Conservation (phyloP, 2,888 invertebrate species). For the Chloroclysta siterata region DNA sequence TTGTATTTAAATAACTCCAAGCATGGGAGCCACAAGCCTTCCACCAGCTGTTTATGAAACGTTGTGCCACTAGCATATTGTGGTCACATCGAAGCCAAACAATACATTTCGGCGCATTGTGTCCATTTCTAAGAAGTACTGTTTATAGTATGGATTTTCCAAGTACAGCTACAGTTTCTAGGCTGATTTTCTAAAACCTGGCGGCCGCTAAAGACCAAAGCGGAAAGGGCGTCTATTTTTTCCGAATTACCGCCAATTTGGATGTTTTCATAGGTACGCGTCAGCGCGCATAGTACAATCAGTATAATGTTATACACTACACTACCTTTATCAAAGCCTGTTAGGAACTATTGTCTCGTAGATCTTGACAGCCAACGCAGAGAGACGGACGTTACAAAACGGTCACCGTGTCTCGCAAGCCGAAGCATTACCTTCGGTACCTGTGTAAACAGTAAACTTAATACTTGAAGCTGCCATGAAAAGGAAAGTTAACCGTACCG, state of each 20-base stretch:
- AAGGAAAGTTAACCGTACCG: constrained; percentile 61
- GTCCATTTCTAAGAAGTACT: constrained; percentile 29
- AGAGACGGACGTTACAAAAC: background rate
- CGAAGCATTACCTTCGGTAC: constrained; percentile 1
- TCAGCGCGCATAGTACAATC: too few relatives aligned
- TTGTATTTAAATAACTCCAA: too few relatives aligned
- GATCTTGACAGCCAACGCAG: background rate
- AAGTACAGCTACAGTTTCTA: too few relatives aligned
- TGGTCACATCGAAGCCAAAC: constrained; percentile 16
- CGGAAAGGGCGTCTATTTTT: too few relatives aligned
- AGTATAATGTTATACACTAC: too few relatives aligned
- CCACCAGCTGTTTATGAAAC: background rate
- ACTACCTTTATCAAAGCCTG: too few relatives aligned
- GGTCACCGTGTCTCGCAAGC: background rate
- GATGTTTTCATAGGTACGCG: too few relatives aligned
- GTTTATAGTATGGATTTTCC: constrained; percentile 63
- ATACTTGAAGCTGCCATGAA: constrained; percentile 55
- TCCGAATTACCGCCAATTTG: too few relatives aligned
- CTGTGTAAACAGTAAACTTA: constrained; percentile 55
- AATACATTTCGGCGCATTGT: constrained; percentile 13
- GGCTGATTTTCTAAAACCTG: background rate
- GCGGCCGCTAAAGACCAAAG: too few relatives aligned
- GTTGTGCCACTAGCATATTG: constrained; percentile 6
- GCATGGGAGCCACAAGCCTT: too few relatives aligned
- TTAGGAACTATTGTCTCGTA: too few relatives aligned